Evolutionary conservation across 2,888 invertebrate species (phyloP), one percentile per base, ranked within the genome.

Genomic region (Tachina lurida): DNA sequence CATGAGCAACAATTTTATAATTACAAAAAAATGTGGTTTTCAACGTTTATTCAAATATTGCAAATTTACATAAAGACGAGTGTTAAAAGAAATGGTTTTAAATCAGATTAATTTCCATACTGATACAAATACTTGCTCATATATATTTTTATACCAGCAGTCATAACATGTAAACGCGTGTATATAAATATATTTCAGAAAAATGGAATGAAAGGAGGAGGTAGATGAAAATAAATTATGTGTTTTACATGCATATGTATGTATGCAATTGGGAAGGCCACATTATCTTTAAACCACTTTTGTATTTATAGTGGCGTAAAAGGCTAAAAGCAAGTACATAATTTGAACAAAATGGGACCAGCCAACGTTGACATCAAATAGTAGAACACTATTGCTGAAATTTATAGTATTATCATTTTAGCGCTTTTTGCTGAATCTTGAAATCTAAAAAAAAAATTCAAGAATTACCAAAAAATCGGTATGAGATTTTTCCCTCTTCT

Each of bases 281-380:
- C 62, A 77, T 74, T 85, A 85, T 81, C 81, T 78, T n/a, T 70
- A 85, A 74, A 74, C 73, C 67, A 78, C 63, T 63, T 68, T 67
- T 77, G 43, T 81, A 73, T 70, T 85, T 78, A 65, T 54, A 78
- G 74, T 39, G 52, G 85, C 74, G 70, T 68, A 63, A 84, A 81
- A 58, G 70, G 77, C 68, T 85, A 65, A 85, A 84, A 78, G 75
- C 82, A 78, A 82, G 70, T 78, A 74, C 63, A 78, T 78, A 78
- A 81, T 77, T 81, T 77, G 63, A 77, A 58, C n/a, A 56, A 73
- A 74, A 73, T 70, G 78, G 52, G 45, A 70, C 56, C 73, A 70
- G 54, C 60, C 10, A 68, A 81, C 60, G 54, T 39, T 31, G 47
- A 45, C 73, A 80, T 56, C 47, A 47, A 63, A 49, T 41, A 70